A percentile compares a stretch with the other conserved stretches of the same genome.
phyloP scores from a whole-genome alignment of 2,888 invertebrate genomes.

The Amphipoea oculea region DNA sequence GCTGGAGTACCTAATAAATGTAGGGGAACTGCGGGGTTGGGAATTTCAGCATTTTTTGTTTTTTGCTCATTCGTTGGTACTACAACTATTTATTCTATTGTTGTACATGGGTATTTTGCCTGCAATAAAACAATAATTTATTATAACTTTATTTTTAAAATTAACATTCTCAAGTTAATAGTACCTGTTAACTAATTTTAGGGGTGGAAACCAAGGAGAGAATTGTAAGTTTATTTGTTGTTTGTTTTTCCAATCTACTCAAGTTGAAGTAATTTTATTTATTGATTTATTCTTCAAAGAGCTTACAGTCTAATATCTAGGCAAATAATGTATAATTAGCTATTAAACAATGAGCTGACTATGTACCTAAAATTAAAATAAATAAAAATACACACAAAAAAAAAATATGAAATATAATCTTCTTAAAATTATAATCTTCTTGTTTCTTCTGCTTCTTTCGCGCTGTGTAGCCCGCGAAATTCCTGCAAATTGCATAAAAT shows the following conservation, averaged over 20 bases:
- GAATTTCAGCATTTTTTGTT: not conserved
- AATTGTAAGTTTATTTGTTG: not conserved
- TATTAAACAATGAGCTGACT: too few species aligned
- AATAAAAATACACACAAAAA: too few species aligned
- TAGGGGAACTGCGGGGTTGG: not conserved
- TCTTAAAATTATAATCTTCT: too few species aligned
- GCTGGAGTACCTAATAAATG: conserved; percentile 27
- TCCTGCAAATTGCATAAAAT: too few species aligned
- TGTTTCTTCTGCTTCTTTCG: too few species aligned
- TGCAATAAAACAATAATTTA: not conserved
- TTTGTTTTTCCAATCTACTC: not conserved
- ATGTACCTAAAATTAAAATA: too few species aligned
- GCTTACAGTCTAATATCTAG: too few species aligned
- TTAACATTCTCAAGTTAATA: not conserved
- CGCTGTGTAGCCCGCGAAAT: too few species aligned
- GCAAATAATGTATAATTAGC: too few species aligned
- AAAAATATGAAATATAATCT: too few species aligned
- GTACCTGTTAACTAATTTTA: not conserved
- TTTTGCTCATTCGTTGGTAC: not conserved
- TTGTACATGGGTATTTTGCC: not conserved
- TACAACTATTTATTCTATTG: not conserved
- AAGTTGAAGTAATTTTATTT: not conserved
- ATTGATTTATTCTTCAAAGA: too few species aligned
- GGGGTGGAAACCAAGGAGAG: not conserved
- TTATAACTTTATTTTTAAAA: not conserved